A percentile compares a stretch with the other conserved stretches of the same genome.
Evolutionary conservation across 2,888 invertebrate species (phyloP).

Genomic region (Aelia acuminata): DNA sequence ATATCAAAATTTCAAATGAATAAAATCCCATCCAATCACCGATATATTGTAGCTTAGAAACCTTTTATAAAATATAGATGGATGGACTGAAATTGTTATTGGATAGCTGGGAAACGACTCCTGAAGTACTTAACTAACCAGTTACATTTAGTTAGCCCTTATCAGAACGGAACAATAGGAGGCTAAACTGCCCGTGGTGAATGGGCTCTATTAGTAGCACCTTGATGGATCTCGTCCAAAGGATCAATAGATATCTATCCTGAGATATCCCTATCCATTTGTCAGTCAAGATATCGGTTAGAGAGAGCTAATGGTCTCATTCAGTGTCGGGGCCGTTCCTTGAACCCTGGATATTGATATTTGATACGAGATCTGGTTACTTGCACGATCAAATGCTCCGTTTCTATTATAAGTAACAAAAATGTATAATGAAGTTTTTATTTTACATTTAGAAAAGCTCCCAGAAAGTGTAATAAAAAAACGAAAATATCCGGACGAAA

Average conservation of each 20-base stretch:
- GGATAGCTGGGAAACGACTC: not conserved
- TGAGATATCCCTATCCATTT: not conserved
- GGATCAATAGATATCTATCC: not conserved
- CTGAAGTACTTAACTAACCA: not conserved
- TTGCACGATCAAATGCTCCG: not conserved
- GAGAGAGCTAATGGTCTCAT: conserved; percentile 9
- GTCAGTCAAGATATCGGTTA: not conserved
- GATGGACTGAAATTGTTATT: not conserved
- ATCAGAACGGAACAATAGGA: not conserved
- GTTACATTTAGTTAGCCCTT: not conserved
- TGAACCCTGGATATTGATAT: not conserved
- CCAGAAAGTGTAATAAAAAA: too few relatives aligned
- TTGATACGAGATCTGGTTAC: not conserved
- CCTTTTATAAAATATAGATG: not conserved
- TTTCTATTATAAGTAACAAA: not conserved
- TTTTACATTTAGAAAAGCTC: too few relatives aligned
- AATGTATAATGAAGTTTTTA: too few relatives aligned
- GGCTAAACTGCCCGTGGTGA: not conserved
- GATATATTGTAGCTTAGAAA: too few relatives aligned
- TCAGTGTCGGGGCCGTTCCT: conserved; percentile 28
- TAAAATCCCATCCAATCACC: too few relatives aligned
- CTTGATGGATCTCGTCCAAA: not conserved
- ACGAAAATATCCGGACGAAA: too few relatives aligned
- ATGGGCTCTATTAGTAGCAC: not conserved
- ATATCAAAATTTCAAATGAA: too few relatives aligned